phyloP scores from a whole-genome alignment of 1,140 invertebrate species.

The Aporrectodea caliginosa region DNA sequence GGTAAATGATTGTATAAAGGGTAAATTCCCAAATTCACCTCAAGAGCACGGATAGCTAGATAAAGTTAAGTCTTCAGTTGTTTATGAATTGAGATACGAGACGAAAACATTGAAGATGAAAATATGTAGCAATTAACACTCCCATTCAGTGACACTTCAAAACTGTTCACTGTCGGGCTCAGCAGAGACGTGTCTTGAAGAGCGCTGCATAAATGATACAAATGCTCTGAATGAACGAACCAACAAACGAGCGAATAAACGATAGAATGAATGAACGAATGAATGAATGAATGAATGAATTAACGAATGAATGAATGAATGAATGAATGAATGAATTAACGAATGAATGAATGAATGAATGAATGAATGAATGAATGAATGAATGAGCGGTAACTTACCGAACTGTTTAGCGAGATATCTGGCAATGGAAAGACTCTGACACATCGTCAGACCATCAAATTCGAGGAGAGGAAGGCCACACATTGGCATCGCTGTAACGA shows the following conservation, averaged over 20 bases:
- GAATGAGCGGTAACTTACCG: conserved; percentile 5
- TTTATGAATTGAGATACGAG: no score
- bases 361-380: conserved; percentile 28
- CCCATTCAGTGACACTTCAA: no score
- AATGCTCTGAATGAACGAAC: conserved; percentile 25
- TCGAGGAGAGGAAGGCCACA: background rate
- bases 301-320: conserved; percentile 26
- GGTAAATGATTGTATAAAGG: no score
- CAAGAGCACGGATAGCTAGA: no score
- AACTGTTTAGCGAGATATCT: background rate
- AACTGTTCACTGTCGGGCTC: no score
- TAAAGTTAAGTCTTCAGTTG: no score
- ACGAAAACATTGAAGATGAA: no score
- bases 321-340: conserved; percentile 26
- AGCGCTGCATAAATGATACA: no score
- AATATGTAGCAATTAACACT: no score
- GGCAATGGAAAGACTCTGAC: background rate
- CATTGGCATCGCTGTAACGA: background rate
- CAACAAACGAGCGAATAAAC: conserved; percentile 21
- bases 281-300: conserved; percentile 28
- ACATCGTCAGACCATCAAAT: background rate
- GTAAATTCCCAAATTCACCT: no score
- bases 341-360: conserved; percentile 28
- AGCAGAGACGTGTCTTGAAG: no score
- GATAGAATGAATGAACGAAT: conserved; percentile 23